These are phyloP conservation scores for Adelges cooleyi DNA, from an alignment of 1,140 invertebrate species.

Conservation along the genomic window DNA sequence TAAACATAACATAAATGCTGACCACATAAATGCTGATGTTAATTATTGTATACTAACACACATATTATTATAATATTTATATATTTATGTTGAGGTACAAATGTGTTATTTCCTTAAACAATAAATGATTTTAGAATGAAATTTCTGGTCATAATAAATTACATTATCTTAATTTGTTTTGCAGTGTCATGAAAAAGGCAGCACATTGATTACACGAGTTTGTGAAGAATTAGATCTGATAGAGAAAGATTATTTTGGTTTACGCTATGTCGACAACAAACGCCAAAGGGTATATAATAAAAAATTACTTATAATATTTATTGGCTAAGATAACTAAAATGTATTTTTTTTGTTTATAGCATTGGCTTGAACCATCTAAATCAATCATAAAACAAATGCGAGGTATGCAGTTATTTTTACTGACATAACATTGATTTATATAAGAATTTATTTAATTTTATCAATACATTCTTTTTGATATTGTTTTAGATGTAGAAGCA, in stretches of 20 bases:
- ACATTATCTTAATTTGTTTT: conserved; percentile 37
- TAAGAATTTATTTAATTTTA: not conserved
- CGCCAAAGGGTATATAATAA: conserved; percentile 71
- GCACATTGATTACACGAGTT: conserved; percentile 83
- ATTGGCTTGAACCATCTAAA: conserved; percentile 91
- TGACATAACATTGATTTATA: not conserved
- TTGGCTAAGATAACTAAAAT: not conserved
- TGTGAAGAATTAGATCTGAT: conserved; percentile 86
- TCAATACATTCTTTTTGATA: conserved; percentile 5
- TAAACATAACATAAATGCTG: too few relatives aligned
- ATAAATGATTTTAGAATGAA: too few relatives aligned
- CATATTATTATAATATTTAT: not conserved
- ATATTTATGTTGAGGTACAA: too few relatives aligned
- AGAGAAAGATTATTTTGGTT: conserved; percentile 95
- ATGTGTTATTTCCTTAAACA: too few relatives aligned
- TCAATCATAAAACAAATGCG: conserved; percentile 89
- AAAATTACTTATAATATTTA: conserved; percentile 20
- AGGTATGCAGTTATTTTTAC: conserved; percentile 46
- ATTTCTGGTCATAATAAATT: too few relatives aligned
- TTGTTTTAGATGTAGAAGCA: conserved; percentile 61
- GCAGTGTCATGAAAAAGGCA: conserved; percentile 85
- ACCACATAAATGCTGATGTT: too few relatives aligned
- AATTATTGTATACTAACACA: not conserved
- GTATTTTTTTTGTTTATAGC: conserved; percentile 51
- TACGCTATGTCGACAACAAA: conserved; percentile 82